These are phyloP conservation scores for Ichneumon xanthorius DNA, from an alignment of 2,888 invertebrate species.

Conservation along the genomic window DNA sequence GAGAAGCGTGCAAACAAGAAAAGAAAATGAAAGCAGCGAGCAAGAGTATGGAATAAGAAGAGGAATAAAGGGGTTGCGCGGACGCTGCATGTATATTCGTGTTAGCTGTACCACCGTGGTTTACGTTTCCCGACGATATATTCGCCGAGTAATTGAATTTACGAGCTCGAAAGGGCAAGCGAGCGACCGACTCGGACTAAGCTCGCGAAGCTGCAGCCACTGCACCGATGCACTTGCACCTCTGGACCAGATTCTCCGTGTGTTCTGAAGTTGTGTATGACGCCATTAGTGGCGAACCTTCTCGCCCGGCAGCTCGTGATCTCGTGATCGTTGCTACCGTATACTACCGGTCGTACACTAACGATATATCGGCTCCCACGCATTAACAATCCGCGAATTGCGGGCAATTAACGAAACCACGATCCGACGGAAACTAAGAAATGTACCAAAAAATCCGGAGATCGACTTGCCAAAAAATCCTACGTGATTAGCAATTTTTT, in stretches of 20 bases:
- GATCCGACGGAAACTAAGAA: background rate
- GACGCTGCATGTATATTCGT: constrained; percentile 60
- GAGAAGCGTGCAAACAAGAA: constrained; percentile 23
- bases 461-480: background rate
- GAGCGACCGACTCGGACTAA: constrained; percentile 31
- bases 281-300: constrained; percentile 78
- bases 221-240: constrained; percentile 72
- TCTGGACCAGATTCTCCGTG: constrained; percentile 78
- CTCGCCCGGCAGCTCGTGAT: constrained; percentile 71
- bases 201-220: constrained; percentile 39
- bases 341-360: constrained; percentile 50
- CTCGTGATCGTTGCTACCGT: constrained; percentile 74
- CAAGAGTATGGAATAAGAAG: constrained; percentile 29
- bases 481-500: background rate
- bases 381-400: constrained; percentile 6
- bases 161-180: constrained; percentile 75
- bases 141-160: constrained; percentile 83
- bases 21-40: constrained; percentile 16
- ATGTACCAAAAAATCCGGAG: background rate
- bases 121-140: constrained; percentile 77
- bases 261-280: constrained; percentile 73
- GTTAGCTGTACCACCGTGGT: constrained; percentile 60
- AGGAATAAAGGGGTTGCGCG: constrained; percentile 46
- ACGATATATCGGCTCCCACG: constrained; percentile 11
- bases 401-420: background rate